phyloP scores from a whole-genome alignment of 2,888 invertebrate species.

The Mylabris sibirica region DNA sequence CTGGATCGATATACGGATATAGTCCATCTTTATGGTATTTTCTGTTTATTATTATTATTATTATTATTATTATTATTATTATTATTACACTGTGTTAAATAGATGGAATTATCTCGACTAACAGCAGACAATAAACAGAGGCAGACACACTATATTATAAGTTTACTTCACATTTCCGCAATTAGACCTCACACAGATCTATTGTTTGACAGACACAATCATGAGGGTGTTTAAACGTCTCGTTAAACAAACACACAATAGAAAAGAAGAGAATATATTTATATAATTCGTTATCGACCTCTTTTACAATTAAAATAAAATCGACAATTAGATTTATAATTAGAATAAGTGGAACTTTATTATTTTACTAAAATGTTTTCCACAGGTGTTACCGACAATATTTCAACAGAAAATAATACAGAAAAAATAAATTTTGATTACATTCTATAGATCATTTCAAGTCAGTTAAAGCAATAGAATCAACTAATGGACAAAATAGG shows the following conservation, averaged over 20 bases:
- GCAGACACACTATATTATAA: slow-evolving; percentile 5
- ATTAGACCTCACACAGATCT: slow-evolving; percentile 38
- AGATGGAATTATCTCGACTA: slow-evolving; percentile 4
- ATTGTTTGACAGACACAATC: slow-evolving; percentile 28
- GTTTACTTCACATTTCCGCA: slow-evolving; percentile 32
- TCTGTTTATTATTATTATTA: slow-evolving; percentile 10
- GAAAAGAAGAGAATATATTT: neutral
- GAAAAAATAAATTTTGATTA: too few species aligned
- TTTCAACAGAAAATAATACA: too few species aligned
- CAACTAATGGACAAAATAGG: neutral
- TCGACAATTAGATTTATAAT: neutral
- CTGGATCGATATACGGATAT: slow-evolving; percentile 21
- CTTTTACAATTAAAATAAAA: neutral
- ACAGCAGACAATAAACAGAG: slow-evolving; percentile 4
- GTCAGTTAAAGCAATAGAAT: neutral
- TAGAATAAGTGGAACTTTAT: too few species aligned
- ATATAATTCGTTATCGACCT: neutral
- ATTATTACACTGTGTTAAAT: neutral
- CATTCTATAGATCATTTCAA: neutral
- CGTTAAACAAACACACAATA: slow-evolving; percentile 9
- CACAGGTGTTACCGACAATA: too few species aligned
- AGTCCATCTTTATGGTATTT: slow-evolving; percentile 13
- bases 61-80: too few species aligned
- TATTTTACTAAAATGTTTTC: too few species aligned
- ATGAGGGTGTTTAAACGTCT: slow-evolving; percentile 14